Conservation (phyloP, 30 jellyfish, hydroid and myxozoan species). For the Sanderia malayensis region DNA sequence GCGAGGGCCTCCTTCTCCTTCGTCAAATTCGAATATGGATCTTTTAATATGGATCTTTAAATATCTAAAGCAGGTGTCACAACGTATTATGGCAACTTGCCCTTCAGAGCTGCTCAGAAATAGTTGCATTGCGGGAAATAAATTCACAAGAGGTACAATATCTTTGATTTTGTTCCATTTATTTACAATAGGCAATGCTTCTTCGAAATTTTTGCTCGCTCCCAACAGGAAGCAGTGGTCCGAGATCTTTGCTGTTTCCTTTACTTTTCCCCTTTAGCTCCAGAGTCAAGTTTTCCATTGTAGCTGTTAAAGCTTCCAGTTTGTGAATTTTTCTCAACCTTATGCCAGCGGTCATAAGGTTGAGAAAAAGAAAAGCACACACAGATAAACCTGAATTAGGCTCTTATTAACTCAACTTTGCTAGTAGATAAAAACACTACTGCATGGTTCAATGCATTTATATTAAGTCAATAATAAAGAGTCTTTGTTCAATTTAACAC, state of each 20-base stretch:
- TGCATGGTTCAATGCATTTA: neutral
- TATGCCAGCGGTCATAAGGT: neutral
- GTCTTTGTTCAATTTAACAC: neutral
- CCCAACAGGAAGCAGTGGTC: neutral
- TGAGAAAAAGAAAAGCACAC: neutral
- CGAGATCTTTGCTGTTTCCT: neutral
- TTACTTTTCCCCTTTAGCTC: too few relatives aligned
- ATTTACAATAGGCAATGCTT: neutral
- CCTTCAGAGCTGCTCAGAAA: neutral
- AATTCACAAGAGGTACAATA: neutral
- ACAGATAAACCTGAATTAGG: neutral
- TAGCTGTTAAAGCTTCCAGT: too few relatives aligned
- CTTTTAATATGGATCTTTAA: neutral
- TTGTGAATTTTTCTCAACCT: too few relatives aligned
- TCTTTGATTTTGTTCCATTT: neutral
- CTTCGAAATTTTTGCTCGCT: neutral
- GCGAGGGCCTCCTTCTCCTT: neutral
- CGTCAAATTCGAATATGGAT: neutral
- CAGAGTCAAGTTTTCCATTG: too few relatives aligned
- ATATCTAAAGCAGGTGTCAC: neutral
- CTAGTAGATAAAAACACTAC: neutral
- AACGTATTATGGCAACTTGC: neutral
- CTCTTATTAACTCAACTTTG: neutral
- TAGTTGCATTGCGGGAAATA: neutral
- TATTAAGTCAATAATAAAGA: neutral